Conservation (phyloP, 2,888 invertebrate genomes). For the Hypselothyrea guttata region DNA sequence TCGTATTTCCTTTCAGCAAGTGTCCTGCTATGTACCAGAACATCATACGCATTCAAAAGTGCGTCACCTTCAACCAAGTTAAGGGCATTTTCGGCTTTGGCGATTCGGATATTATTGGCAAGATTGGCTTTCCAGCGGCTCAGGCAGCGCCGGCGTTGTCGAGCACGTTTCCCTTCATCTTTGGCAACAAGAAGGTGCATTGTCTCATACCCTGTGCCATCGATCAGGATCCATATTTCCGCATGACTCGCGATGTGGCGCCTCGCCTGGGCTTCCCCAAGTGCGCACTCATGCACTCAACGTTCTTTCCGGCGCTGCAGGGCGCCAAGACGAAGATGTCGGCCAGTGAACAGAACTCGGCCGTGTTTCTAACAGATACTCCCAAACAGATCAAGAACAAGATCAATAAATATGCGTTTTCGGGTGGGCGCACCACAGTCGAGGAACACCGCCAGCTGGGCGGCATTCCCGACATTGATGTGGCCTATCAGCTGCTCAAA, state of each 20-base stretch:
- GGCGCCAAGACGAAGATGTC: slow-evolving; percentile 99
- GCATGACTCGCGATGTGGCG: slow-evolving; percentile 99
- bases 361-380: slow-evolving; percentile 97
- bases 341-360: slow-evolving; percentile 95
- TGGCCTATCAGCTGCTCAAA: slow-evolving; percentile 95
- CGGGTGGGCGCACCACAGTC: slow-evolving; percentile 95
- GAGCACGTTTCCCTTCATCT: slow-evolving; percentile 94
- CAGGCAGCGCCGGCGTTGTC: slow-evolving; percentile 98
- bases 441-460: slow-evolving; percentile 96
- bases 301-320: slow-evolving; percentile 96
- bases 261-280: slow-evolving; percentile 93
- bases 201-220: slow-evolving; percentile 98
- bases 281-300: slow-evolving; percentile 92
- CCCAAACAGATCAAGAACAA: slow-evolving; percentile 98
- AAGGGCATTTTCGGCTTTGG: slow-evolving; percentile 99
- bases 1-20: slow-evolving; percentile 84
- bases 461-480: slow-evolving; percentile 98
- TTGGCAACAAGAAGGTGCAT: slow-evolving; percentile 87
- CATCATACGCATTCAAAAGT: slow-evolving; percentile 94
- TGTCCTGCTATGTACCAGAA: slow-evolving; percentile 96
- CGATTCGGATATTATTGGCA: slow-evolving; percentile 97
- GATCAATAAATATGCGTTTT: slow-evolving; percentile 98
- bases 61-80: slow-evolving; percentile 98
- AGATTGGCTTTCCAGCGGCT: slow-evolving; percentile 97
- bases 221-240: slow-evolving; percentile 99